Percentiles rank a stretch among this genome's conserved stretches.
Evolutionary conservation across 2,113 vertebrate species (phyloP).

Genomic region (Ceuthmochares aereus): DNA sequence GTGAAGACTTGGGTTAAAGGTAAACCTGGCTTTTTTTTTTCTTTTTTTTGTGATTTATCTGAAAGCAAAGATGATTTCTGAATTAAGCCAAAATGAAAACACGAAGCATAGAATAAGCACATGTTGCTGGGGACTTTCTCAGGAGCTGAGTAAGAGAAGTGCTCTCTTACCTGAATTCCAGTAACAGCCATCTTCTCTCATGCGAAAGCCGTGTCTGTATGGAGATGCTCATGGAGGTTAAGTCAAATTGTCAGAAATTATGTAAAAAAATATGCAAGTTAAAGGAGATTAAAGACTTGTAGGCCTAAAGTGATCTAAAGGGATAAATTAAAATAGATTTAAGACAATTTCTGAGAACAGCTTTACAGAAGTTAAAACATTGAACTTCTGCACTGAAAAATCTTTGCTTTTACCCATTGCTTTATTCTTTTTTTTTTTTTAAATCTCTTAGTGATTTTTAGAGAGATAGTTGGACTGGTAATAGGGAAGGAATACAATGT

Average conservation of each 20-base stretch:
- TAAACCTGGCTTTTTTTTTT: neutral
- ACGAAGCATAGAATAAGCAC: accelerated
- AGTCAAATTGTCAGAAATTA: neutral
- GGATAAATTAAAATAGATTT: neutral
- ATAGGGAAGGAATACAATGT: neutral
- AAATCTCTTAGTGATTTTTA: neutral
- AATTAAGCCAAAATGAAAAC: neutral
- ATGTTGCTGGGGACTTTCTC: neutral
- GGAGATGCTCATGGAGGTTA: neutral
- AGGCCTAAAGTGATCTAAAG: neutral
- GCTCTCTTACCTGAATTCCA: neutral
- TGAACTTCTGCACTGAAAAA: neutral
- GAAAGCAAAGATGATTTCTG: neutral
- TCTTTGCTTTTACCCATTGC: neutral
- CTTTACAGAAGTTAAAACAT: neutral
- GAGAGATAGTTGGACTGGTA: neutral
- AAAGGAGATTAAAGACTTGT: neutral
- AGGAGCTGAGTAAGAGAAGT: neutral
- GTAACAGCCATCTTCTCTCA: neutral
- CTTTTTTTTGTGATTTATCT: neutral
- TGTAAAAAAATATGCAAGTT: neutral
- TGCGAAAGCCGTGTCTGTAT: accelerated
- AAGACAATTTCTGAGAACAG: neutral
- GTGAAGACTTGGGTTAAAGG: neutral
- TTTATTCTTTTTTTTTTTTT: neutral